phyloP scores from a whole-genome alignment of 2,113 vertebrate genomes.

The Paradoxurus hermaphroditus region DNA sequence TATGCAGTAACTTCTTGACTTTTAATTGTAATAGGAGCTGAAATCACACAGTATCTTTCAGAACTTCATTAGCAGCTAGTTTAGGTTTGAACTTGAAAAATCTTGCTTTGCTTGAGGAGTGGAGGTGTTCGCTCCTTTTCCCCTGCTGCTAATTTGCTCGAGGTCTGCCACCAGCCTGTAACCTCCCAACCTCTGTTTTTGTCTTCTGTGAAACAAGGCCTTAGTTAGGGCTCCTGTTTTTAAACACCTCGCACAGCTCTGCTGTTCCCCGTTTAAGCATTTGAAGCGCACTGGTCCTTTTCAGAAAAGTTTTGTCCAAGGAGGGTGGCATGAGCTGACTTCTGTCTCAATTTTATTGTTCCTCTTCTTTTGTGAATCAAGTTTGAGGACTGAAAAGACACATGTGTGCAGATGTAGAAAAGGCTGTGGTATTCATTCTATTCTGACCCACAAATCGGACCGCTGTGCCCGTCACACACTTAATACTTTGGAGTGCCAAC shows the following conservation, averaged over 20 bases:
- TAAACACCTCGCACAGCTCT: background rate
- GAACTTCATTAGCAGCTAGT: background rate
- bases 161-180: background rate
- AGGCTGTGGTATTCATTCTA: background rate
- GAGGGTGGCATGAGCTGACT: background rate
- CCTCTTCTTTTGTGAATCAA: background rate
- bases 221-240: background rate
- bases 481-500: background rate
- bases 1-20: background rate
- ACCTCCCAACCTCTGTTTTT: background rate
- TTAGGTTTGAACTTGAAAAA: background rate
- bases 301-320: background rate
- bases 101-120: background rate
- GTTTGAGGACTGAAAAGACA: background rate
- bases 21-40: background rate
- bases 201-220: background rate
- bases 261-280: background rate
- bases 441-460: background rate
- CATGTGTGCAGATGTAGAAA: background rate
- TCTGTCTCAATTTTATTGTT: background rate
- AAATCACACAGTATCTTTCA: background rate
- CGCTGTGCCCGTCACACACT: background rate
- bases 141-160: background rate
- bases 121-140: background rate
- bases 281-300: too few species aligned